Base-by-base conservation (phyloP, 2,797 vertebrate species). In the Falco berigora region DNA sequence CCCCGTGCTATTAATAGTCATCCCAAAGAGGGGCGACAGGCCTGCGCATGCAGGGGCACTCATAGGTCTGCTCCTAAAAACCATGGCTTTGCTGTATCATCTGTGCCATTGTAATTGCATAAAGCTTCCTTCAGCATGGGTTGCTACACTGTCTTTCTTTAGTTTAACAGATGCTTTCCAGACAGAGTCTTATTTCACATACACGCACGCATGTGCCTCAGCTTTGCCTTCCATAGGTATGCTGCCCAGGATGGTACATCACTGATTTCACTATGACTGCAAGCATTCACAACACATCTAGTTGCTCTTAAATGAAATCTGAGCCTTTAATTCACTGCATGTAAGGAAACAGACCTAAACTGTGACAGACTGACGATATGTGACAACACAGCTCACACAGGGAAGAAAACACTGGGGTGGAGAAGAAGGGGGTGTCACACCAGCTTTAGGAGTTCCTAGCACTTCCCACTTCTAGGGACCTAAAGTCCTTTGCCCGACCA, bases 191-290 rank as follows among this genome's bases (percentile, higher is more conserved):
- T 84, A 28, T 42, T 79, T 89, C 73, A 69, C 24, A 8, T 6
- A 27, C 4, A 6, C 1, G 2, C 40, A n/a, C 0, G 4, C 34
- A 17, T 27, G 24, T 24, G 24, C 24, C 49, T 68, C 59, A 59
- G 75, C 72, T 88, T 55, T 69, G 82, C 76, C 56, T 36, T 67
- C 52, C 59, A 21, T 0, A 14, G 30, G 5, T 23, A 12, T 10
- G 63, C 80, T 79, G 36, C 32, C 17, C 55, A 55, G 82, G 30
- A 66, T 5, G 40, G 40, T 4, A 2, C 16, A 36, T 8, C 58
- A 49, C 8, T 3, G 42, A 66, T 58, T 72, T 46, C 32, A 23
- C 49, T 61, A 13, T 2, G 8, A 40, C 25, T 61, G 30, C 40
- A 61, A 76, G 46, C 22, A 8, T 30, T 68, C 50, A 25, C 66